phyloP scores from a whole-genome alignment of 2,797 vertebrate species.

The Phrynocephalus guinanensis region DNA sequence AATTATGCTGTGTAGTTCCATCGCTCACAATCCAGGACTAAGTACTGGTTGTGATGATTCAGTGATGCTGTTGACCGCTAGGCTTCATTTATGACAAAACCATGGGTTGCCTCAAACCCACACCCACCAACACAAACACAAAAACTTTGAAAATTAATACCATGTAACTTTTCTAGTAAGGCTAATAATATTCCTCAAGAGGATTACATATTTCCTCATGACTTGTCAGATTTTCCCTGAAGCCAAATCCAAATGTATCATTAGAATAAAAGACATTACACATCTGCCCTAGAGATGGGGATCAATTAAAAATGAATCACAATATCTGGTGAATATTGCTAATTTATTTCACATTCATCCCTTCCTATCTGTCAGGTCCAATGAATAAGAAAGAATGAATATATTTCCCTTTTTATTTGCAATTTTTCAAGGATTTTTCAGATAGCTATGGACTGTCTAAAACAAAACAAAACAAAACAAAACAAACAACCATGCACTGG shows the following conservation, averaged over 20 bases:
- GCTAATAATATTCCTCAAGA: background rate
- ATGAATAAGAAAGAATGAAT: too few species aligned
- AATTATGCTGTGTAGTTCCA: background rate
- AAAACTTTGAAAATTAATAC: background rate
- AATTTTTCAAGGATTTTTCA: too few species aligned
- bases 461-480: too few species aligned
- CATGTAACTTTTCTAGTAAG: background rate
- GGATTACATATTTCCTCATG: background rate
- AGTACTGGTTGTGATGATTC: background rate
- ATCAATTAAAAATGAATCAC: too few species aligned
- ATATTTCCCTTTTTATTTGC: too few species aligned
- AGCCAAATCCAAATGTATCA: conserved; percentile 11
- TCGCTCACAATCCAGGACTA: background rate
- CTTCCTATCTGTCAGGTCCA: too few species aligned
- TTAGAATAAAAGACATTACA: background rate
- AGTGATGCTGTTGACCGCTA: background rate
- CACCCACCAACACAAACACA: background rate
- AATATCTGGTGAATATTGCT: too few species aligned
- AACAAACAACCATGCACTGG: too few species aligned
- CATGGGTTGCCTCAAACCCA: background rate
- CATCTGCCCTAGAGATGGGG: too few species aligned
- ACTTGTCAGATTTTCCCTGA: background rate
- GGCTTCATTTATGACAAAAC: background rate
- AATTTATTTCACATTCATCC: too few species aligned
- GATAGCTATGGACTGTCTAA: too few species aligned